Evolutionary conservation across 2,797 vertebrate species (phyloP).

Genomic region (Spatula versicolor): DNA sequence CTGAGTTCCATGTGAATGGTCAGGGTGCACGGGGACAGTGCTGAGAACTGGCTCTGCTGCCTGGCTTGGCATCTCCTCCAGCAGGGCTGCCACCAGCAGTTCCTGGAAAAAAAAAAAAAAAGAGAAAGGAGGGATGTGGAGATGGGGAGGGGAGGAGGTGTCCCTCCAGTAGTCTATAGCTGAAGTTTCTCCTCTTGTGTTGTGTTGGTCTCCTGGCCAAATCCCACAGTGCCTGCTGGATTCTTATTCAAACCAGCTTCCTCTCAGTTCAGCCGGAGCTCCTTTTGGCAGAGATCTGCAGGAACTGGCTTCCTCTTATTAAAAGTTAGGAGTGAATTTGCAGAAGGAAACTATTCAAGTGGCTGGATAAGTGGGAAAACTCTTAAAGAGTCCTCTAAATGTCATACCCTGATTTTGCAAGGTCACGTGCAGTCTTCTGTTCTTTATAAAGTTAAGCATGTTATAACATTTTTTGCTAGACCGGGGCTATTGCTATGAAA

Average conservation of each 20-base stretch:
- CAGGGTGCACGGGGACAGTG: background rate
- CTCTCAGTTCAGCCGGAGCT: conserved; percentile 12
- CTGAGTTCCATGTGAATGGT: background rate
- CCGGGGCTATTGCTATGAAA: background rate
- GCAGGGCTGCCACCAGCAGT: background rate
- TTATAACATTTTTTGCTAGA: background rate
- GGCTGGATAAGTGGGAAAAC: background rate
- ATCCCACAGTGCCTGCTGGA: background rate
- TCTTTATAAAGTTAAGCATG: background rate
- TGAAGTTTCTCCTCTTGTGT: background rate
- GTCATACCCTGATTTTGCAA: background rate
- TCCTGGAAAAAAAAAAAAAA: background rate
- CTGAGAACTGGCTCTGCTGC: background rate
- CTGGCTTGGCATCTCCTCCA: background rate
- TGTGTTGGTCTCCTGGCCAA: conserved; percentile 10
- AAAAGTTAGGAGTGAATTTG: background rate
- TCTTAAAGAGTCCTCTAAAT: background rate
- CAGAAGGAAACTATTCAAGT: background rate
- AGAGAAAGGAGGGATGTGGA: background rate
- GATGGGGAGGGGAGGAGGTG: background rate
- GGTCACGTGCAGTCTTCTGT: background rate
- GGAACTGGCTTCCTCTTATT: conserved; percentile 5
- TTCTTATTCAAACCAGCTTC: conserved; percentile 27
- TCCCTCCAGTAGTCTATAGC: fast-evolving
- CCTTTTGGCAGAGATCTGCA: conserved; percentile 13